Base-by-base conservation (phyloP, 2,888 invertebrate genomes). In the Lasioglossum lativentre region DNA sequence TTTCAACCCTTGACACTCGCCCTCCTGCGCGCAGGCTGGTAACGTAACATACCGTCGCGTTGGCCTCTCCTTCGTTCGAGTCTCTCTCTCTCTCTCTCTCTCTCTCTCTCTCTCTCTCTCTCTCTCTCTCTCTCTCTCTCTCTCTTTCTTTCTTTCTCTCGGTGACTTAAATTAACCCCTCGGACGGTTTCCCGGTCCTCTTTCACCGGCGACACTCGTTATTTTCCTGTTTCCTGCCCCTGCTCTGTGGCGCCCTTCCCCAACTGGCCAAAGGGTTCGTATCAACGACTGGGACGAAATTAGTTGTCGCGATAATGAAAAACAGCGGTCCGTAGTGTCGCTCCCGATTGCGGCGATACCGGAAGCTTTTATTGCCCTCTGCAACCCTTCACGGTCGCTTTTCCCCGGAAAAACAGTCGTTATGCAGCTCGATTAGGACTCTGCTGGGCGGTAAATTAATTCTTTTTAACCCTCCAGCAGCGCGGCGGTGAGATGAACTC, bases 1-100 rank as follows among this genome's bases (percentile, higher is more conserved):
- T 86, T 85, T 85, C 89, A 89, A 88, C 91, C 91, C 91, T 92
- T 90, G 92, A 89, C 90, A 89, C 88, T 85, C 88, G 83, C 89
- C 92, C 92, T 80, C 80, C 45, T 75, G 78, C 63, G 68, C 34
- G 80, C 79, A 75, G 63, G 52, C 78, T 56, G 56, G 86, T 42
- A 75, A 82, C 84, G 86, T 56, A 75, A 82, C 84, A 56, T 87
- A 75, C 73, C 75, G 56, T 77, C 16, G 2, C 75, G 56, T 77
- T 16, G 2, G 19, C 30, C 63, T 34, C 34, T 63, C 30, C 63
- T 19, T 63, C 63, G 19, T 63, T 63, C 38, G 34, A 12, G 23
- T 34, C 68, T 38, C 68, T 12, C 47, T 52, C 47, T 47, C 47
- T 52, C 8, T n/a, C n/a, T n/a, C n/a, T n/a, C n/a, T n/a, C n/a